Evolutionary conservation across 1,140 invertebrate genomes (phyloP).

Genomic region (Meloidogyne hapla): DNA sequence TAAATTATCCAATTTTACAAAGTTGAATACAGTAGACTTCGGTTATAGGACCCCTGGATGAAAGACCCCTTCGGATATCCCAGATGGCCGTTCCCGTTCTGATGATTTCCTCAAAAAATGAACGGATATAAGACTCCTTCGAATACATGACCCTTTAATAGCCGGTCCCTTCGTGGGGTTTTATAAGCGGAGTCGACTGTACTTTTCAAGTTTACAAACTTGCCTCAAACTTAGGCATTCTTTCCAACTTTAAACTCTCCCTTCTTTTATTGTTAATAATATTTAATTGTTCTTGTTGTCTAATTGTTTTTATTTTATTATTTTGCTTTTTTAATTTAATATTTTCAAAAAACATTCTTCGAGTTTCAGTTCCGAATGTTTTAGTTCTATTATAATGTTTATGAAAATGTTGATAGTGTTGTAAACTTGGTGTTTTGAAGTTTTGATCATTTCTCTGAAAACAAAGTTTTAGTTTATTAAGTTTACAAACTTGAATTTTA

Average conservation of each 20-base stretch:
- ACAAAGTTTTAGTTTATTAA: neutral
- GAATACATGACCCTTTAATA: too few relatives aligned
- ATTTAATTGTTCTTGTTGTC: neutral
- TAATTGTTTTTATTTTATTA: neutral
- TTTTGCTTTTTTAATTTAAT: neutral
- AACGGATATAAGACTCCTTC: too few relatives aligned
- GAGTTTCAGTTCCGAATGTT: neutral
- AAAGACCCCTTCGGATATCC: too few relatives aligned
- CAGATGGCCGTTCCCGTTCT: too few relatives aligned
- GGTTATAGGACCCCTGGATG: too few relatives aligned
- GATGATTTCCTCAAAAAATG: too few relatives aligned
- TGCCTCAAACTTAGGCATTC: neutral
- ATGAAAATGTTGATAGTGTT: neutral
- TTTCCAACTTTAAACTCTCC: neutral
- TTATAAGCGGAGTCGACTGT: too few relatives aligned
- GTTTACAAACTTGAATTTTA: too few relatives aligned
- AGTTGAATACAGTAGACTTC: too few relatives aligned
- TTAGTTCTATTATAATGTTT: neutral
- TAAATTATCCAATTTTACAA: too few relatives aligned
- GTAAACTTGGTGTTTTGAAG: neutral
- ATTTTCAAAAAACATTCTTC: neutral
- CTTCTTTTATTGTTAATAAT: neutral
- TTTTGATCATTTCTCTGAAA: neutral
- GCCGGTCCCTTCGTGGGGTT: too few relatives aligned
- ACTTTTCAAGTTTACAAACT: conserved; percentile 3